A percentile compares a stretch with the other conserved stretches of the same genome.
Conservation (phyloP, 1,140 invertebrate species). For the Himalopsyche phryganea region DNA sequence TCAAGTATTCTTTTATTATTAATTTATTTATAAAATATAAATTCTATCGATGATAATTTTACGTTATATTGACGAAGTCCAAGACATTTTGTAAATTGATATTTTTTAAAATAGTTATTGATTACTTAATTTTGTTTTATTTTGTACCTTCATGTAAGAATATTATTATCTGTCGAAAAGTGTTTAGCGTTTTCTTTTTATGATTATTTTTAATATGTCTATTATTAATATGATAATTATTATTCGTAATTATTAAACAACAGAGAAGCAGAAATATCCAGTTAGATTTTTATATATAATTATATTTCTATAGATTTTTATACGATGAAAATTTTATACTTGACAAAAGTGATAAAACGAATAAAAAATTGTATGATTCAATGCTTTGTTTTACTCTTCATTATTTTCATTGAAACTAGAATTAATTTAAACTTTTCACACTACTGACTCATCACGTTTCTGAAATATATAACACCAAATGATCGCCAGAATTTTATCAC, state of each 20-base stretch:
- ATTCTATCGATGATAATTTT: too few relatives aligned
- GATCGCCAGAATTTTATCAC: too few relatives aligned
- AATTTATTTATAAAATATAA: too few relatives aligned
- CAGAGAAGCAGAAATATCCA: conserved; percentile 13
- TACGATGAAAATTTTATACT: conserved; percentile 34
- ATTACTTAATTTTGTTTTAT: conserved; percentile 19
- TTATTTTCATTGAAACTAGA: background rate
- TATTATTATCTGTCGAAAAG: background rate
- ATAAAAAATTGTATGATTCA: conserved; percentile 24
- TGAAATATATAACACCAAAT: too few relatives aligned
- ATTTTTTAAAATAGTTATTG: background rate
- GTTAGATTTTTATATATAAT: conserved; percentile 34
- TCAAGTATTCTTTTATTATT: too few relatives aligned
- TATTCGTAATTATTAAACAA: background rate
- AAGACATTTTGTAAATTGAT: background rate
- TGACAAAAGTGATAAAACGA: conserved; percentile 20
- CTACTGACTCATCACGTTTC: too few relatives aligned
- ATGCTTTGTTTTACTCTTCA: background rate
- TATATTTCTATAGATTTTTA: conserved; percentile 36
- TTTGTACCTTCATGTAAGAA: background rate
- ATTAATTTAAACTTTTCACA: background rate
- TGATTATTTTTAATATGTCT: too few relatives aligned
- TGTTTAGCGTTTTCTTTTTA: background rate
- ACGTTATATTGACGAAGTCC: too few relatives aligned
- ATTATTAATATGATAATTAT: background rate